phyloP scores from a whole-genome alignment of 2,113 vertebrate species.

The Bubo blakistoni region DNA sequence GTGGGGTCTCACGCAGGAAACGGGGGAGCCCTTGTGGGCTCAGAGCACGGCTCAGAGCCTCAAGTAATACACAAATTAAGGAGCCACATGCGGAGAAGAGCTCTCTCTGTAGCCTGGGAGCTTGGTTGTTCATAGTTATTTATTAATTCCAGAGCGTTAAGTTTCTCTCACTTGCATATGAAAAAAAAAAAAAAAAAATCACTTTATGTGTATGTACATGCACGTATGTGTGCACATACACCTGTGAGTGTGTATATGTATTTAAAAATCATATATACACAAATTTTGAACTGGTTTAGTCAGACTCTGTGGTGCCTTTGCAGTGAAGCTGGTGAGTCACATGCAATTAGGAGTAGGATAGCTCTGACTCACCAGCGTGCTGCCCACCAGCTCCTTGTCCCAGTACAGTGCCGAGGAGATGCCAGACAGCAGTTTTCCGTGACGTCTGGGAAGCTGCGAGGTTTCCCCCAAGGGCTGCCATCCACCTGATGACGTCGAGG shows the following conservation, averaged over 20 bases:
- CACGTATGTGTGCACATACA: neutral
- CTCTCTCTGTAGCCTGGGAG: neutral
- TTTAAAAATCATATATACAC: neutral
- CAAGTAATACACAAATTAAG: neutral
- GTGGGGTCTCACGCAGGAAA: fast-evolving
- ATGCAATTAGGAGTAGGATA: neutral
- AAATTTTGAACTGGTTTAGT: neutral
- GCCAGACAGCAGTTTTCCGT: neutral
- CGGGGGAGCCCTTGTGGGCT: neutral
- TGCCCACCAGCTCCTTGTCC: neutral
- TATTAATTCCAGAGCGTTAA: conserved; percentile 23
- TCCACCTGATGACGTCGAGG: neutral
- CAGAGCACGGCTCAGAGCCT: neutral
- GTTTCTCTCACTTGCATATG: neutral
- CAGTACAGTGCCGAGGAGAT: neutral
- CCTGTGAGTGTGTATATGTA: neutral
- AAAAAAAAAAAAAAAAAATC: neutral
- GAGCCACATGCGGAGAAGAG: conserved; percentile 8
- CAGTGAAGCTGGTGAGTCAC: neutral
- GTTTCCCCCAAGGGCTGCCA: neutral
- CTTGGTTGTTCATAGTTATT: conserved; percentile 44
- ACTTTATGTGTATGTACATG: neutral
- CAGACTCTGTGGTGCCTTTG: neutral
- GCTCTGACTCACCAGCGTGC: neutral
- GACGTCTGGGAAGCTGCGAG: neutral